phyloP scores from a whole-genome alignment of 2,888 invertebrate genomes.

The Hirtodrosophila trivittata region DNA sequence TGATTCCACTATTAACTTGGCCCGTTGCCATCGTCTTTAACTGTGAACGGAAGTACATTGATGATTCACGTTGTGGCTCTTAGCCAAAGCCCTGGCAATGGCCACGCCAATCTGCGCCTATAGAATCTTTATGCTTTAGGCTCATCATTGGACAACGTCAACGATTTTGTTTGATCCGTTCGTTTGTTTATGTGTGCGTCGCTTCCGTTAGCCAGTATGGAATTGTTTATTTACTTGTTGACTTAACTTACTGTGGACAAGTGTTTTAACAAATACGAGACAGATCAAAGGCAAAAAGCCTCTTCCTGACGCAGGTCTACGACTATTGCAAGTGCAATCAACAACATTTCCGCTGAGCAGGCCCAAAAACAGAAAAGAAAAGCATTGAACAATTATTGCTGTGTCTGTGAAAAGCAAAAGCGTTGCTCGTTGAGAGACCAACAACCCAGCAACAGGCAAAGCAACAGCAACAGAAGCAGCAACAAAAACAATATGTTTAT shows the following conservation, averaged over 20 bases:
- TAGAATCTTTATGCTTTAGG: slow-evolving; percentile 66
- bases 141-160: slow-evolving; percentile 45
- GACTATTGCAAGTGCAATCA: slow-evolving; percentile 55
- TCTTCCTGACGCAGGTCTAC: slow-evolving; percentile 16
- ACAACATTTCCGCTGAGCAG: slow-evolving; percentile 60
- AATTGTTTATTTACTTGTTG: slow-evolving; percentile 1
- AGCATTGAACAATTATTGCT: slow-evolving; percentile 69
- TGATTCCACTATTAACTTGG: slow-evolving; percentile 5
- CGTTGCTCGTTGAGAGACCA: slow-evolving; percentile 4
- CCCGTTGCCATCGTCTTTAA: slow-evolving; percentile 16
- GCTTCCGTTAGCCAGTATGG: slow-evolving; percentile 51
- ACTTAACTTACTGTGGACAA: slow-evolving; percentile 25
- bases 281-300: slow-evolving; percentile 14
- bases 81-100: slow-evolving; percentile 34
- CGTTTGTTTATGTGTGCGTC: slow-evolving; percentile 33
- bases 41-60: slow-evolving; percentile 56
- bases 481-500: slow-evolving; percentile 20
- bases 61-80: slow-evolving; percentile 41
- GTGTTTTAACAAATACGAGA: slow-evolving; percentile 33
- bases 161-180: slow-evolving; percentile 21
- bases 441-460: background rate
- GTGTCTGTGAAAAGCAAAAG: slow-evolving; percentile 63
- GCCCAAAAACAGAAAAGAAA: slow-evolving; percentile 54
- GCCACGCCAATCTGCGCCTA: slow-evolving; percentile 36
- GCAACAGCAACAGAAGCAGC: slow-evolving; percentile 7